Conservation (phyloP, 2,113 vertebrate genomes). For the Apistogramma diplotaenia region DNA sequence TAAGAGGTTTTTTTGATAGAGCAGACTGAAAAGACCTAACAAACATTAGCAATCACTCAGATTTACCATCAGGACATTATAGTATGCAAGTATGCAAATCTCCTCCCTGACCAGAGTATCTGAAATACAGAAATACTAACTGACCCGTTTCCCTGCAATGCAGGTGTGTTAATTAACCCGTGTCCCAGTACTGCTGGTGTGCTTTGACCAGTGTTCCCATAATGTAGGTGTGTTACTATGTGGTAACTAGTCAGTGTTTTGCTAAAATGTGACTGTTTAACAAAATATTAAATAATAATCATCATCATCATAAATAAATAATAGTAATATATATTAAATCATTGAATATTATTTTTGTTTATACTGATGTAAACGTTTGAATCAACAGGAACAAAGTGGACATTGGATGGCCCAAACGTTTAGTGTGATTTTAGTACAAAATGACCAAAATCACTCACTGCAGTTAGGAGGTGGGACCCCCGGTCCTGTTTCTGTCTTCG, state of each 20-base stretch:
- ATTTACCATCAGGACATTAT: background rate
- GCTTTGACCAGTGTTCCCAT: background rate
- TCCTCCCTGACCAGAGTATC: too few relatives aligned
- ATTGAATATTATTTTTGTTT: too few relatives aligned
- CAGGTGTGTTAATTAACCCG: background rate
- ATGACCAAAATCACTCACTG: background rate
- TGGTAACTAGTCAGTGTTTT: too few relatives aligned
- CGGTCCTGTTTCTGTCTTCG: background rate
- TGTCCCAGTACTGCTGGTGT: background rate
- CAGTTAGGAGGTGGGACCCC: background rate
- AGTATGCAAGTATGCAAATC: too few relatives aligned
- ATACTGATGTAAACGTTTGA: background rate
- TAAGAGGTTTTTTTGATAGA: background rate
- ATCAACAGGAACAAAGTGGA: background rate
- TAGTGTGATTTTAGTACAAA: background rate
- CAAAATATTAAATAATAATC: too few relatives aligned
- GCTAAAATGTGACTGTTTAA: too few relatives aligned
- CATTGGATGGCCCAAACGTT: background rate
- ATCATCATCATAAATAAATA: too few relatives aligned
- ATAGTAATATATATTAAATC: too few relatives aligned
- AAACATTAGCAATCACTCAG: background rate
- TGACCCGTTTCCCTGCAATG: background rate
- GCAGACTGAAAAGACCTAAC: background rate
- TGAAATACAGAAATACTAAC: background rate
- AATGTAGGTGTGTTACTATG: rapidly evolving